Evolutionary conservation across 2,888 invertebrate species (phyloP).

Genomic region (Andrena flavipes): DNA sequence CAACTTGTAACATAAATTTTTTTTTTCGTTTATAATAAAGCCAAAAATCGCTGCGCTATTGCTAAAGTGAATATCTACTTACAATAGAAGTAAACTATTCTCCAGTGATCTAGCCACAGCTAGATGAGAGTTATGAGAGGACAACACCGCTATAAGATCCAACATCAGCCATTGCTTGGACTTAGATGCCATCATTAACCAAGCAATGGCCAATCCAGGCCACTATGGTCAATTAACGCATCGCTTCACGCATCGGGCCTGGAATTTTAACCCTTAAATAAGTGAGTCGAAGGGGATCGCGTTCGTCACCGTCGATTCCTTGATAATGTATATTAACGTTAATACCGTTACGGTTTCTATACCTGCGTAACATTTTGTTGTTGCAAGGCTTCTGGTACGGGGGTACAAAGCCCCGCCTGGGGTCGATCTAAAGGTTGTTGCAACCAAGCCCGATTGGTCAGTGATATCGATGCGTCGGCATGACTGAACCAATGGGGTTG

Average conservation of each 20-base stretch:
- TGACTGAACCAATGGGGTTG: constrained; percentile 81
- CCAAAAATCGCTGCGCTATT: no score
- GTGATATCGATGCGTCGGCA: constrained; percentile 86
- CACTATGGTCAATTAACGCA: neutral
- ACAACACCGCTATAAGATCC: no score
- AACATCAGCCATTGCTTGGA: no score
- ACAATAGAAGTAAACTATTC: no score
- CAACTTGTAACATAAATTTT: no score
- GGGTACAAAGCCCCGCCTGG: constrained; percentile 81
- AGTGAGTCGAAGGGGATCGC: neutral
- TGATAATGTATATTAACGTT: constrained; percentile 49
- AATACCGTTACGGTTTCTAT: constrained; percentile 57
- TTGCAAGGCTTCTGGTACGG: constrained; percentile 55
- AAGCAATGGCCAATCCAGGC: no score
- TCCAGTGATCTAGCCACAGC: no score
- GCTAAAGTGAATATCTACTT: no score
- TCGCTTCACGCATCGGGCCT: neutral
- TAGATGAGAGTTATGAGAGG: no score
- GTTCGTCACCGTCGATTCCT: neutral
- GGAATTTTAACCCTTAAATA: constrained; percentile 12
- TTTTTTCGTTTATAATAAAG: no score
- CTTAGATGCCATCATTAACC: no score
- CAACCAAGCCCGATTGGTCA: constrained; percentile 75
- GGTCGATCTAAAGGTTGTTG: constrained; percentile 80
- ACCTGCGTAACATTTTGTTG: constrained; percentile 62